phyloP scores from a whole-genome alignment of 2,888 invertebrate species.

The Xylocampa areola region DNA sequence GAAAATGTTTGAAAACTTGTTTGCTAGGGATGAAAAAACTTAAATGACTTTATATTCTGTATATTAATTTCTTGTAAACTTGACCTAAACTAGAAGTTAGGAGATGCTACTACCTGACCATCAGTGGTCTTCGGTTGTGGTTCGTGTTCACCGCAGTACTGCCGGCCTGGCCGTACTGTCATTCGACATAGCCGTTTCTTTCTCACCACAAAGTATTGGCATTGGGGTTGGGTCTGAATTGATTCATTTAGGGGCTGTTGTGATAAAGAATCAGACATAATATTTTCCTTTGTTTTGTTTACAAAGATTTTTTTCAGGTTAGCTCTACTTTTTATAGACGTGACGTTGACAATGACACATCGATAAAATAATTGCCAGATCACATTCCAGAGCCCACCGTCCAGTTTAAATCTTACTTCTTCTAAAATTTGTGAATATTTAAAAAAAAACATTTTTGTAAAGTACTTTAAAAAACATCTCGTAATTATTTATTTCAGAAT shows the following conservation, averaged over 20 bases:
- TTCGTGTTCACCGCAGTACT: slow-evolving; percentile 93
- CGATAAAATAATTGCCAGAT: slow-evolving; percentile 7
- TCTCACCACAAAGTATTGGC: slow-evolving; percentile 91
- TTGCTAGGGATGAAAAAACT: background rate
- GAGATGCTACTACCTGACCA: slow-evolving; percentile 71
- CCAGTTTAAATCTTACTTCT: no score
- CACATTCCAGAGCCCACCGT: no score
- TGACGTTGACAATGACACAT: slow-evolving; percentile 3
- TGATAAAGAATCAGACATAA: slow-evolving; percentile 28
- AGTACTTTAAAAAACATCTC: no score
- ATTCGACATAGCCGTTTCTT: slow-evolving; percentile 94
- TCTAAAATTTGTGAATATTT: no score
- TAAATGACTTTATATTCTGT: background rate
- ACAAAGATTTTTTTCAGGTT: slow-evolving; percentile 33
- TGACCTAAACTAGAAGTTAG: no score
- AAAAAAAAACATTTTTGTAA: no score
- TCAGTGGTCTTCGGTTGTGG: slow-evolving; percentile 71
- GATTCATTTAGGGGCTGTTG: slow-evolving; percentile 18
- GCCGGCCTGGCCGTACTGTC: slow-evolving; percentile 91
- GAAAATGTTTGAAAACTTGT: no score
- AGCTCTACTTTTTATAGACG: no score
- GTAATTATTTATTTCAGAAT: no score
- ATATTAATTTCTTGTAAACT: background rate
- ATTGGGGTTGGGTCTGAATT: slow-evolving; percentile 81
- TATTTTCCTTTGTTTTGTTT: slow-evolving; percentile 32